Evolutionary conservation across 1,140 invertebrate species (phyloP), one percentile per base, ranked within the genome.

Genomic region (Steinernema khuongi): DNA sequence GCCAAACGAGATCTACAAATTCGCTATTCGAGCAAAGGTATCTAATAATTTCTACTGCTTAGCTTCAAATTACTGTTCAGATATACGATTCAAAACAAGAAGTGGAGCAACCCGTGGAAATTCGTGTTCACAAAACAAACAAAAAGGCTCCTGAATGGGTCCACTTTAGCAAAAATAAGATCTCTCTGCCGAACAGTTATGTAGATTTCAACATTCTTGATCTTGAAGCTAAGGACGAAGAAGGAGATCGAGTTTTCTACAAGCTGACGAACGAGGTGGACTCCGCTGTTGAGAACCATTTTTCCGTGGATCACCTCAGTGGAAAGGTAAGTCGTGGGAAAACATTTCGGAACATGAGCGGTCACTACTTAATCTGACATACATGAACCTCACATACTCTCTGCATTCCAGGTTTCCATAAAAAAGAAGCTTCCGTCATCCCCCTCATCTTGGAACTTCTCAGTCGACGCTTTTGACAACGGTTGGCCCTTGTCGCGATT

Each of bases 231-330:
- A 22, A 7, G 50, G 50, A 60, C 26, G 93, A 93, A 0, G 90
- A 93, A 85, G 87, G 92, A 7, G 93, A 91, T 30, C 22, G 66
- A 43, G 67, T 78, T 7, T 50, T 41, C 31, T 78, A 77, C 67
- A 77, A 77, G 33, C 31, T 77, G 41, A 36, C 73, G 22, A 33
- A 30, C 4, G 70, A 73, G 30, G 28, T 26, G 50, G 50, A 17
- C 2, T 7, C 11, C 14, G 26, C 14, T 7, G 19, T 14, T 26
- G 50, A 60, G 19, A 22, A 60, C 4, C 26, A n/a, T 26, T 17
- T 60, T 22, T 22, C 7, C 22, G 50, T 60, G 7, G 50, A 60
- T 60, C 50, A 60, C 19, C 50, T 60, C n/a, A 77, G 31, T 31
- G 76, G 76, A 77, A 68, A 72, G 44, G 74, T 77, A 29, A 67